Conservation (phyloP, 2,113 vertebrate species). For the Vanacampus margaritifer region DNA sequence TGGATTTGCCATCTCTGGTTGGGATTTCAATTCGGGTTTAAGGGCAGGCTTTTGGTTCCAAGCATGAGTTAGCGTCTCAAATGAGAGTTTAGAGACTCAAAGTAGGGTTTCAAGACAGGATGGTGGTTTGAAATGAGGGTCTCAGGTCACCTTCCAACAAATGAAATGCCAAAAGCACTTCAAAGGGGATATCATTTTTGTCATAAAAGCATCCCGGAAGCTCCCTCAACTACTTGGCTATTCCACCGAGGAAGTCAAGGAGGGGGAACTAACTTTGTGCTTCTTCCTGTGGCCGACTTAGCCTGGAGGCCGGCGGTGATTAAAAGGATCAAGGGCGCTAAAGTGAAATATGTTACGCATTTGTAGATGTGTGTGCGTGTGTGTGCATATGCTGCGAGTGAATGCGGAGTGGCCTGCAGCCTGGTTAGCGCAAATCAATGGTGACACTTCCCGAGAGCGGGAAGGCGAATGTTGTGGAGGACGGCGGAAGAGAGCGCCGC, state of each 20-base stretch:
- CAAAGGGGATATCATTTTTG: constrained; percentile 9
- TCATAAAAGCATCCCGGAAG: too few species aligned
- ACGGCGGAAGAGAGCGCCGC: constrained; percentile 29
- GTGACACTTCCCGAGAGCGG: constrained; percentile 61
- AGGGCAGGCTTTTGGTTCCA: too few species aligned
- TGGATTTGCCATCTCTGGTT: too few species aligned
- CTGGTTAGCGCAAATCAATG: constrained; percentile 52
- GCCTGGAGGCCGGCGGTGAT: constrained; percentile 13
- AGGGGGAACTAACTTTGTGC: constrained; percentile 30
- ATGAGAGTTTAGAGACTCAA: too few species aligned
- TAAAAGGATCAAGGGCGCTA: constrained; percentile 14
- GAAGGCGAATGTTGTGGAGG: constrained; percentile 39
- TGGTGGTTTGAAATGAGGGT: background rate
- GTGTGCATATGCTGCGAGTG: background rate
- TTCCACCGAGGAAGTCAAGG: constrained; percentile 37
- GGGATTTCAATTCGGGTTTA: too few species aligned
- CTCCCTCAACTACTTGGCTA: constrained; percentile 37
- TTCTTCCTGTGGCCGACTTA: constrained; percentile 15
- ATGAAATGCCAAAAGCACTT: constrained; percentile 48
- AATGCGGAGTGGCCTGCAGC: constrained; percentile 17
- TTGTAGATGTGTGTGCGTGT: constrained; percentile 1
- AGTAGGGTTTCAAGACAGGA: background rate
- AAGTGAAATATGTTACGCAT: constrained; percentile 6
- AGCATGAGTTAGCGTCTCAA: too few species aligned
- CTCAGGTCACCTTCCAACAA: constrained; percentile 30